Evolutionary conservation across 2,888 invertebrate species (phyloP), one percentile per base, ranked within the genome.

Genomic region (Ornithoptera priamus): DNA sequence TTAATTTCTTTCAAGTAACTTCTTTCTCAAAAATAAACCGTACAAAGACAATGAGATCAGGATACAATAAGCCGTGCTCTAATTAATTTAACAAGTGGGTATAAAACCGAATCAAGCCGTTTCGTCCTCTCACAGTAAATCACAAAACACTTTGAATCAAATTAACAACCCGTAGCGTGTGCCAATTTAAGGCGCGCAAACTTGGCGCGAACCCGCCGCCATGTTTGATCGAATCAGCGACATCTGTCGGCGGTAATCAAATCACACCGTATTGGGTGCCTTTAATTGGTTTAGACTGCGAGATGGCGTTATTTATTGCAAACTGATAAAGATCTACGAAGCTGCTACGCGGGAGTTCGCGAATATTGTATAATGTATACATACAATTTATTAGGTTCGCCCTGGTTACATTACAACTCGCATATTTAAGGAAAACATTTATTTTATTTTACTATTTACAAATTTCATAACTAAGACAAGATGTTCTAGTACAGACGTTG

Each of bases 181-280:
- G 77, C 75, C 84, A 85, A 85, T 82, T 83, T 81, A 76, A 77
- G 76, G 77, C 78, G 77, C 78, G 80, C 77, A 84, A 90, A 89
- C 85, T 89, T 86, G 77, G 80, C 79, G 77, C 77, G 75, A 80
- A 80, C 75, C 80, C 76, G 77, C 59, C 78, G 82, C 81, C 81
- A 81, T 81, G 72, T 78, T 79, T 79, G 81, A 90, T 90, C 81
- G 77, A 87, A 89, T 90, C 85, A 87, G 74, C 80, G 85, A 83
- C 89, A 90, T 90, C 89, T 89, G 90, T 80, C 82, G 82, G 71
- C 73, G 72, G 84, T 88, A 89, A 91, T 90, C 88, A 85, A 91
- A 92, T 90, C 86, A 90, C 87, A 88, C 87, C 84, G 85, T 80
- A 84, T 83, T 85, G 81, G 81, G 76, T 66, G 76, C 72, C 76